Percentiles rank a stretch among this genome's conserved stretches.
phyloP scores from a whole-genome alignment of 1,140 invertebrate genomes.

The Zaprionus gabonicus region DNA sequence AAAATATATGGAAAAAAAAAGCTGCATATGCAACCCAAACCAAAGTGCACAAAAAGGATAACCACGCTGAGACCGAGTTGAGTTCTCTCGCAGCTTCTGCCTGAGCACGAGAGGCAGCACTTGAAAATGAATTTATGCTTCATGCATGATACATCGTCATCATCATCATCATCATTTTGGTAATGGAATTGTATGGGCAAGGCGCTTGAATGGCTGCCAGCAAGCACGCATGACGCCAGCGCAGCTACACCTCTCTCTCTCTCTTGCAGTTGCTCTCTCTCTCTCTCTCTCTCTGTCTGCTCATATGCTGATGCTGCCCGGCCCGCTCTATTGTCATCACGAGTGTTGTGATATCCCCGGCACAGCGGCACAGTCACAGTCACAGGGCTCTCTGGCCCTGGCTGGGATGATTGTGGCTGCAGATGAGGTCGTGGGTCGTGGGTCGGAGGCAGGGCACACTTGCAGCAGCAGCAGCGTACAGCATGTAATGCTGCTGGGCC shows the following conservation, averaged over 20 bases:
- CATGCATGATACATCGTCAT: conserved; percentile 81
- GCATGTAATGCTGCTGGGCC: conserved; percentile 54
- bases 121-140: conserved; percentile 82
- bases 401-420: background rate
- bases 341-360: conserved; percentile 76
- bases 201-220: conserved; percentile 57
- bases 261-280: conserved; percentile 19
- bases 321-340: conserved; percentile 51
- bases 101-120: conserved; percentile 62
- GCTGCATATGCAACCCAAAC: conserved; percentile 41
- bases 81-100: conserved; percentile 29
- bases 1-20: conserved; percentile 37
- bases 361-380: conserved; percentile 47
- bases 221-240: conserved; percentile 56
- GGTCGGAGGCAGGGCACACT: conserved; percentile 31
- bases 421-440: background rate
- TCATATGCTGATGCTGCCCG: conserved; percentile 2
- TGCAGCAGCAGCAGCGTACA: conserved; percentile 15
- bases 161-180: conserved; percentile 61
- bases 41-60: conserved; percentile 65
- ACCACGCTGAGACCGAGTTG: conserved; percentile 33
- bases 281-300: background rate
- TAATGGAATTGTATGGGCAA: conserved; percentile 77
- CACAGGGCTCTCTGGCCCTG: conserved; percentile 16
- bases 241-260: conserved; percentile 23